These are phyloP conservation scores for Misgurnus mizolepis DNA, from an alignment of 2,113 vertebrate genomes.

Conservation along the genomic window DNA sequence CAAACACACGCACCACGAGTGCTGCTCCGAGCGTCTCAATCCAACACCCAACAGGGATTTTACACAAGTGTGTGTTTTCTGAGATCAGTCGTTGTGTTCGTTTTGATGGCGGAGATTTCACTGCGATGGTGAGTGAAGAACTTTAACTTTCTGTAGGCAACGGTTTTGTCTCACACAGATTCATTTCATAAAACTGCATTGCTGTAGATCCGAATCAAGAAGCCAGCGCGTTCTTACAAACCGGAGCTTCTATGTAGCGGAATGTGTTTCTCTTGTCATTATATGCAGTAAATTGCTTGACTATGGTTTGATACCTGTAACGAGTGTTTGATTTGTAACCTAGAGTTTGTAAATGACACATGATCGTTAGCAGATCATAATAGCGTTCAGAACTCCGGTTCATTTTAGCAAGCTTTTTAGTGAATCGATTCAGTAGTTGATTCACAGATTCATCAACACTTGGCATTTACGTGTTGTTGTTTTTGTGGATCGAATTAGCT, in stretches of 20 bases:
- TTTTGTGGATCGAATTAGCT: background rate
- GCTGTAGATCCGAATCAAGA: background rate
- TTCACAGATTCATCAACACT: background rate
- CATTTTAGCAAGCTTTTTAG: background rate
- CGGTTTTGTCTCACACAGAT: background rate
- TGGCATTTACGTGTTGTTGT: background rate
- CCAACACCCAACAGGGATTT: background rate
- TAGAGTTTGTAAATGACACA: background rate
- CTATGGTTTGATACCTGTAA: background rate
- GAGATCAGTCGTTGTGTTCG: background rate
- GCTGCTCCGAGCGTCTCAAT: background rate
- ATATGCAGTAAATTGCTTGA: background rate
- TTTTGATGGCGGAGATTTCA: background rate
- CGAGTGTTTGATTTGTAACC: background rate
- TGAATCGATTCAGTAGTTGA: background rate
- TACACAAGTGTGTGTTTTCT: constrained; percentile 18
- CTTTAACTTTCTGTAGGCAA: background rate
- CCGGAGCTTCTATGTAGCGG: background rate
- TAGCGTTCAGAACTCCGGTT: background rate
- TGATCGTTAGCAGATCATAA: background rate
- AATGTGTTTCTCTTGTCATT: background rate
- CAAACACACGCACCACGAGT: background rate
- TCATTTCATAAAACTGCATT: background rate
- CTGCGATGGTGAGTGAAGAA: constrained; percentile 13
- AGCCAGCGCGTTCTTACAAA: background rate